Evolutionary conservation across 2,797 vertebrate species (phyloP).

Genomic region (Nyctibius grandis): DNA sequence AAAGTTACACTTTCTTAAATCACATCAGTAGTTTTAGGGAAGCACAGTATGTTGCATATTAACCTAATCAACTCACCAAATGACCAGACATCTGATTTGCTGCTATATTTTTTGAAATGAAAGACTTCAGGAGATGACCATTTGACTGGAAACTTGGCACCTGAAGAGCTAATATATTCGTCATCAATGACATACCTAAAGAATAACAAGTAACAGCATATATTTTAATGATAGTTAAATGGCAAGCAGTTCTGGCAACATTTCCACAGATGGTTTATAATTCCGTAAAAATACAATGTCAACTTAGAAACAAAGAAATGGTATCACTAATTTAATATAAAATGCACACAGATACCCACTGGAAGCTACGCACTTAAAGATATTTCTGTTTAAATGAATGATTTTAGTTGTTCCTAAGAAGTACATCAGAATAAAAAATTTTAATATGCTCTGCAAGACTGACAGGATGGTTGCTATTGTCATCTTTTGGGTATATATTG

Average conservation of each 20-base stretch:
- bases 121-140: constrained; percentile 92
- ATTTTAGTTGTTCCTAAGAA: neutral
- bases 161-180: constrained; percentile 86
- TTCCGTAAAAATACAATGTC: neutral
- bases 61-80: constrained; percentile 77
- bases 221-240: neutral
- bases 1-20: neutral
- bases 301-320: neutral
- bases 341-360: neutral
- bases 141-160: constrained; percentile 87
- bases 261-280: neutral
- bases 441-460: neutral
- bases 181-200: constrained; percentile 85
- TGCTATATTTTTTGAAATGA: constrained; percentile 88
- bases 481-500: neutral
- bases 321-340: neutral
- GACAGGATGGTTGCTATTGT: neutral
- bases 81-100: constrained; percentile 90
- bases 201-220: neutral
- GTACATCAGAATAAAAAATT: neutral
- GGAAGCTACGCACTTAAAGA: neutral
- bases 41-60: neutral
- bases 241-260: neutral
- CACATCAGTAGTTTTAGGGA: neutral
- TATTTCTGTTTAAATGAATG: neutral